These are phyloP conservation scores for Cotesia vestalis DNA, from an alignment of 1,140 invertebrate species.

Conservation along the genomic window DNA sequence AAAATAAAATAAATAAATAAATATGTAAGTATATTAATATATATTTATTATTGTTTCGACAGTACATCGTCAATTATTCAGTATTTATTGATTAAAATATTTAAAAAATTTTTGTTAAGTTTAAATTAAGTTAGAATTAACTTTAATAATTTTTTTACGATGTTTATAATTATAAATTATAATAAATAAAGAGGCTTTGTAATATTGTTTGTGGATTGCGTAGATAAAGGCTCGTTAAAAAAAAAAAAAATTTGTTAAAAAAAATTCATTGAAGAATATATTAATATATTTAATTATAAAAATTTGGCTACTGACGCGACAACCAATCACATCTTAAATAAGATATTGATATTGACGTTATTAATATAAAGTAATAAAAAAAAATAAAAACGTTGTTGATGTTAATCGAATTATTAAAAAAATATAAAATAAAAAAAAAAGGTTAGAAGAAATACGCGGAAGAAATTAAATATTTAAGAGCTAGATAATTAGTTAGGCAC, in stretches of 20 bases:
- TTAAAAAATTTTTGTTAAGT: no score
- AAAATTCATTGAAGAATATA: conserved; percentile 26
- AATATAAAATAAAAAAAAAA: conserved; percentile 49
- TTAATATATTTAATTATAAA: conserved; percentile 26
- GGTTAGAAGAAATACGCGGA: conserved; percentile 46
- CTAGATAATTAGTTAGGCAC: conserved; percentile 45
- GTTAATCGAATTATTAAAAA: conserved; percentile 47
- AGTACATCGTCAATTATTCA: conserved; percentile 3
- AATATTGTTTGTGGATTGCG: conserved; percentile 48
- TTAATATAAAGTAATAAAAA: conserved; percentile 37
- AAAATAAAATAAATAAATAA: not conserved
- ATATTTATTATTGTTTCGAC: no score
- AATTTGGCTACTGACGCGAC: conserved; percentile 57
- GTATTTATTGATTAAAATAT: no score
- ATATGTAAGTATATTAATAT: not conserved
- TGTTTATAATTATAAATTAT: no score
- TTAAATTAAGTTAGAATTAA: no score
- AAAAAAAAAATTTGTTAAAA: conserved; percentile 4
- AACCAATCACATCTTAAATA: conserved; percentile 66
- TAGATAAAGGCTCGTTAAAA: conserved; percentile 31
- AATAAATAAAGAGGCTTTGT: not conserved
- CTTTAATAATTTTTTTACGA: no score
- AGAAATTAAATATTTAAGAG: conserved; percentile 32
- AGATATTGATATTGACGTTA: conserved; percentile 55
- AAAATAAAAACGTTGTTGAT: conserved; percentile 61